These are phyloP conservation scores for Peromyscus polionotus DNA, from an alignment of 2,113 vertebrate species.

Conservation along the genomic window DNA sequence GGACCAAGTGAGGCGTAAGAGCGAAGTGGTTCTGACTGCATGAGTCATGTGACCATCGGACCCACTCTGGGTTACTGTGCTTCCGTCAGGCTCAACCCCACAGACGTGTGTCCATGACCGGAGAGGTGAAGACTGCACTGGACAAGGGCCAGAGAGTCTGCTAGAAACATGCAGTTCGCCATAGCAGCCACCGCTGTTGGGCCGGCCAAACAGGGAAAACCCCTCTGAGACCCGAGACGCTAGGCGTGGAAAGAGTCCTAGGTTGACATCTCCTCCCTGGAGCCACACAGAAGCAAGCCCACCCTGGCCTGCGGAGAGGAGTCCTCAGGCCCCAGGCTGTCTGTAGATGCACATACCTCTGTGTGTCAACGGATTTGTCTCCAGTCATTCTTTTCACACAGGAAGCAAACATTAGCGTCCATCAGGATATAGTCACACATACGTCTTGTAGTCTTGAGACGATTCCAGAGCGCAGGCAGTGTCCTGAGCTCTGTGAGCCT, in stretches of 20 bases:
- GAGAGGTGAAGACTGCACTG: rapidly evolving
- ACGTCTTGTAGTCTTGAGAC: background rate
- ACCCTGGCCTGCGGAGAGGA: background rate
- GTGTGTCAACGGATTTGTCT: background rate
- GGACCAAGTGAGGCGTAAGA: background rate
- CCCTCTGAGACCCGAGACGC: background rate
- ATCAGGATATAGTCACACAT: rapidly evolving
- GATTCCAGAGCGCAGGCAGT: rapidly evolving
- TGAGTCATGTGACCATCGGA: no score
- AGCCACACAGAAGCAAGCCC: background rate
- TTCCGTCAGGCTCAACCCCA: background rate
- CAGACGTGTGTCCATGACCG: background rate
- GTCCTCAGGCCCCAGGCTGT: rapidly evolving
- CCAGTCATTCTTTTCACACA: background rate
- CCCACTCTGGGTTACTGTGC: no score
- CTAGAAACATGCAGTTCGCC: no score
- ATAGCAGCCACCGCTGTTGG: rapidly evolving
- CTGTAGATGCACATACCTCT: background rate
- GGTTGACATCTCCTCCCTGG: background rate
- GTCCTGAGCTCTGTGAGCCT: background rate
- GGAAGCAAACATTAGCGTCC: background rate
- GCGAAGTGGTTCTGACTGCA: background rate
- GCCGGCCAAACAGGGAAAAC: background rate
- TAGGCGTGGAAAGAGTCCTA: background rate
- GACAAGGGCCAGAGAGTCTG: background rate